phyloP scores from a whole-genome alignment of 2,113 vertebrate species.

The Chloropsis hardwickii region DNA sequence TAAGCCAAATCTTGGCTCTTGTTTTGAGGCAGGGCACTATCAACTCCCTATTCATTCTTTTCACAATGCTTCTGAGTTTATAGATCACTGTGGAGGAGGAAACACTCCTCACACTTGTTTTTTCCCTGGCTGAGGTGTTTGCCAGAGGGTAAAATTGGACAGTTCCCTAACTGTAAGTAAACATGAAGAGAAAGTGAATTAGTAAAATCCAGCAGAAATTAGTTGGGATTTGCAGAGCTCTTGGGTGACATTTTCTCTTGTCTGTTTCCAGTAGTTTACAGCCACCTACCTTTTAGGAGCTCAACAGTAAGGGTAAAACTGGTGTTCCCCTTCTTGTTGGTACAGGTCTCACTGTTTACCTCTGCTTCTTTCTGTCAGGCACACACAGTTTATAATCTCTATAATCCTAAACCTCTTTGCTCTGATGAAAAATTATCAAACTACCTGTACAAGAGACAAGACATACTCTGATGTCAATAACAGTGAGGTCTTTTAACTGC shows the following conservation, averaged over 20 bases:
- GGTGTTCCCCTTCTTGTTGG: not conserved
- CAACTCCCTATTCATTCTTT: not conserved
- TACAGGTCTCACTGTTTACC: not conserved
- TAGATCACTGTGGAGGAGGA: not conserved
- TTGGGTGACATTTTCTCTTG: not conserved
- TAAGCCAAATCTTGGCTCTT: not conserved
- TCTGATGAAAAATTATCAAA: not conserved
- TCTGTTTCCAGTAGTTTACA: not conserved
- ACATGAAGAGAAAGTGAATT: not conserved
- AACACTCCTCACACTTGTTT: not conserved
- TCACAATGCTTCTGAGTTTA: not conserved
- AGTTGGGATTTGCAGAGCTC: not conserved
- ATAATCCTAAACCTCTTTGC: not conserved
- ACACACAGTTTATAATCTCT: not conserved
- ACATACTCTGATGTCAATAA: not conserved
- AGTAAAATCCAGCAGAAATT: not conserved
- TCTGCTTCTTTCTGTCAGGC: not conserved
- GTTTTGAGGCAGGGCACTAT: not conserved
- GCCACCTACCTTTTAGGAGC: not conserved
- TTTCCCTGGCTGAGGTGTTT: not conserved
- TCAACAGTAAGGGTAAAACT: not conserved
- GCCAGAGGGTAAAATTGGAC: not conserved
- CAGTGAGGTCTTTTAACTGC: not conserved
- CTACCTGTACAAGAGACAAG: not conserved
- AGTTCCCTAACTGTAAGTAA: not conserved